Percentiles rank a stretch among this genome's conserved stretches.
phyloP scores from a whole-genome alignment of 2,113 vertebrate genomes.

The Sphaerodactylus townsendi region DNA sequence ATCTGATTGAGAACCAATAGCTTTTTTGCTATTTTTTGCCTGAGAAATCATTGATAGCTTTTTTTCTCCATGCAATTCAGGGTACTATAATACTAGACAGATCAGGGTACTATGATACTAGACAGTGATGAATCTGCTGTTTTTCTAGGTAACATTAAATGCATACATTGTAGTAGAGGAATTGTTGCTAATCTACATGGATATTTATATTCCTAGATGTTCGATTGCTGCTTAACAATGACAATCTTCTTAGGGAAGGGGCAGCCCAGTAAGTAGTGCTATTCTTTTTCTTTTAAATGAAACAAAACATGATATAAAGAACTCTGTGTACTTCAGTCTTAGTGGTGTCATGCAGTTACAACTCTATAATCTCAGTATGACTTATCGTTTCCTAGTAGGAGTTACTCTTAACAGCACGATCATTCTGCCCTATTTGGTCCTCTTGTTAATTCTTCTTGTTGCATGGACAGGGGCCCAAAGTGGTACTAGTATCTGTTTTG shows the following conservation, averaged over 20 bases:
- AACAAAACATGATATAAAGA: not conserved
- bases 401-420: not conserved
- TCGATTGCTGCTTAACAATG: slow-evolving; percentile 90
- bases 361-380: not conserved
- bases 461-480: not conserved
- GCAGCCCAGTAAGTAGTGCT: slow-evolving; percentile 87
- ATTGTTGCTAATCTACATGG: slow-evolving; percentile 10
- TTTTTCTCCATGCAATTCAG: not conserved
- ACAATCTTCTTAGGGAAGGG: slow-evolving; percentile 93
- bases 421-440: not conserved
- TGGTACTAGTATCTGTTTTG: not conserved
- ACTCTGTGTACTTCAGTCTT: not conserved
- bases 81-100: not conserved
- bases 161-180: not conserved
- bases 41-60: not conserved
- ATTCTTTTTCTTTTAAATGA: not conserved
- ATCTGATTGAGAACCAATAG: not conserved
- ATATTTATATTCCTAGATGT: slow-evolving; percentile 81
- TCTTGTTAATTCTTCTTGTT: not conserved
- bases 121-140: not conserved
- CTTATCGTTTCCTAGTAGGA: not conserved
- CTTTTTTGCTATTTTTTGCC: not conserved
- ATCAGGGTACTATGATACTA: not conserved
- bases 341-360: not conserved
- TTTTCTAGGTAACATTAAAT: not conserved